Evolutionary conservation across 2,113 vertebrate species (phyloP), one percentile per base, ranked within the genome.

Genomic region (Rhizomys pruinosus): DNA sequence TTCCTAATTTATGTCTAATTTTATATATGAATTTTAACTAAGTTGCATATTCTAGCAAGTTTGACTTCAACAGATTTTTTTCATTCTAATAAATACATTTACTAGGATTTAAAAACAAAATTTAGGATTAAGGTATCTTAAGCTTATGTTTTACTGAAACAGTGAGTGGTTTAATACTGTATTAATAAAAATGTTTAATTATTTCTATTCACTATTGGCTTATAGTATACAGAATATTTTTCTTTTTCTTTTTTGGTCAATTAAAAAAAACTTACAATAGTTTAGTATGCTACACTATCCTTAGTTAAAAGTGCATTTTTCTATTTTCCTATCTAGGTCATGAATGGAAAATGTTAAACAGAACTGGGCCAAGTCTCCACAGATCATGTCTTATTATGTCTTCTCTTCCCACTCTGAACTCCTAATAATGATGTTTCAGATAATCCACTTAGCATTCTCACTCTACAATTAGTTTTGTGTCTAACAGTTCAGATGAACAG

Each of bases 381-480:
- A 89, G 90, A 90, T 37, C n/a, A 87, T 86, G 81, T 87, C 92
- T 96, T 96, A 93, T 90, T 88, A 93, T 81, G 47, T 89, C 90
- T 95, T 92, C 64, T 42, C 34, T 74, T 78, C 64, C 95, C 47
- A 97, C 13, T n/a, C 42, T 94, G 73, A 95, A 85, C 68, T 93
- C 78, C 79, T 76, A 72, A 85, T 90, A 87, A 95, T 92, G 34
- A 92, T 82, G 20, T 71, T 96, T 74, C 79, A 90, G 74, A 82
- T 79, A 76, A 92, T 32, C 19, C 34, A 91, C 27, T 25, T 80
- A 69, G 52, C 20, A 47, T 3, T 69, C 2, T 89, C 42, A 88
- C 73, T 86, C 73, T 71, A 78, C n/a, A 93, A 79, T 90, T 92
- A 64, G 23, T 72, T 92, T 16, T 94, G 29, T 86, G 2, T 79